Base-by-base conservation (phyloP, 2,888 invertebrate genomes). In the Diplazon laetatorius region DNA sequence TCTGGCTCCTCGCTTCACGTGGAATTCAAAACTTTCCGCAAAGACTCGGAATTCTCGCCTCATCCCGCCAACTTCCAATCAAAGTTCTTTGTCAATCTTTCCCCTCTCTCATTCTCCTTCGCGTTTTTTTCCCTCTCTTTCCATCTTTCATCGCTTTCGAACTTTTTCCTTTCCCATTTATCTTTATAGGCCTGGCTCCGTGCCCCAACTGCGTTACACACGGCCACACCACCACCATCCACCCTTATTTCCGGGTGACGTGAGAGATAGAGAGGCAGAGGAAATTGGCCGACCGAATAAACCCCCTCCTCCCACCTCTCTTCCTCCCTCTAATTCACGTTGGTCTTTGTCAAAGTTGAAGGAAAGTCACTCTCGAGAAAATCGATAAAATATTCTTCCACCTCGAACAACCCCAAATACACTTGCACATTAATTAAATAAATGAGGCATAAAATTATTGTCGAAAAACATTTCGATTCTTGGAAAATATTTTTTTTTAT, bases 1-100 rank as follows among this genome's bases (percentile, higher is more conserved):
- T n/a, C 18, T 25, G 60, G 18, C 66, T 35, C 37, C 46, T 39
- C n/a, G 35, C 46, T 74, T 5, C 18, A 35, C 55, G 60, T 76
- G 60, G 68, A 76, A 71, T 63, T 70, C 30, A 30, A 63, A 66
- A 70, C 59, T 68, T 37, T 20, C 46, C 35, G n/a, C n/a, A 35
- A 3, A 4, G 20, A 37, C 46, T 46, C 46, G 10, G 30, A 46
- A 59, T 18, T 48, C n/a, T n/a, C 80, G 46, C 50, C 55, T 42
- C 52, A 35, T 50, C 46, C 52, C 46, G 20, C 16, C 12, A n/a
- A 8, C 14, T 55, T 35, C 78, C 78, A 74, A 78, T 79, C 79
- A 80, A 82, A 81, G 66, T 78, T 70, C 69, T 68, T 48, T 65
- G 75, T 75, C 69, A 69, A 80, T 80, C 73, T 50, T 59, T 22